A percentile compares a stretch with the other conserved stretches of the same genome.
These are phyloP conservation scores for Pollenia angustigena DNA, from an alignment of 2,888 invertebrate genomes.

Conservation along the genomic window DNA sequence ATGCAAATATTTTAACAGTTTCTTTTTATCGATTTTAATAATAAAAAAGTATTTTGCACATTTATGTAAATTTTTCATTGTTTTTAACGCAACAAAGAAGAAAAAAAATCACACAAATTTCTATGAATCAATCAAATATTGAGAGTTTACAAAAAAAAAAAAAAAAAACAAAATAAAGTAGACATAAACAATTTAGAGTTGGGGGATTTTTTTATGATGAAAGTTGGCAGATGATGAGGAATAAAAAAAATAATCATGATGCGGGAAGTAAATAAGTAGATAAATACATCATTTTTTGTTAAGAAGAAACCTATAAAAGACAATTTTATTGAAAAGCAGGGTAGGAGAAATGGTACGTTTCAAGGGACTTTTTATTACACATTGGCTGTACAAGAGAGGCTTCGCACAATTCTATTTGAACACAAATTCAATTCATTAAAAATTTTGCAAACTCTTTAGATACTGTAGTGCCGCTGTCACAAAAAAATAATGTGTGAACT, in stretches of 20 bases:
- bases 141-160: not conserved
- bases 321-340: not conserved
- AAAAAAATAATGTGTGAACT: no score
- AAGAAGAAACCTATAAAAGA: not conserved
- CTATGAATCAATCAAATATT: slow-evolving; percentile 59
- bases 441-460: no score
- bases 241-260: not conserved
- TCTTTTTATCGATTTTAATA: slow-evolving; percentile 21
- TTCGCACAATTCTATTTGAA: no score
- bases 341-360: no score
- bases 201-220: slow-evolving; percentile 13
- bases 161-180: not conserved
- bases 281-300: not conserved
- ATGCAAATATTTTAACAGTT: slow-evolving; percentile 31
- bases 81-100: slow-evolving; percentile 31
- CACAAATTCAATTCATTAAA: no score
- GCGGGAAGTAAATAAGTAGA: slow-evolving; percentile 1
- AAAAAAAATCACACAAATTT: slow-evolving; percentile 35
- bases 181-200: slow-evolving; percentile 42
- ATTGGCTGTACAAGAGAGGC: no score
- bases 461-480: no score
- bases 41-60: slow-evolving; percentile 29
- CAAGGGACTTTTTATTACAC: no score
- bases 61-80: slow-evolving; percentile 43
- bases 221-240: not conserved